Evolutionary conservation across 2,113 vertebrate genomes (phyloP).

Genomic region (Microcebus tavaratra): DNA sequence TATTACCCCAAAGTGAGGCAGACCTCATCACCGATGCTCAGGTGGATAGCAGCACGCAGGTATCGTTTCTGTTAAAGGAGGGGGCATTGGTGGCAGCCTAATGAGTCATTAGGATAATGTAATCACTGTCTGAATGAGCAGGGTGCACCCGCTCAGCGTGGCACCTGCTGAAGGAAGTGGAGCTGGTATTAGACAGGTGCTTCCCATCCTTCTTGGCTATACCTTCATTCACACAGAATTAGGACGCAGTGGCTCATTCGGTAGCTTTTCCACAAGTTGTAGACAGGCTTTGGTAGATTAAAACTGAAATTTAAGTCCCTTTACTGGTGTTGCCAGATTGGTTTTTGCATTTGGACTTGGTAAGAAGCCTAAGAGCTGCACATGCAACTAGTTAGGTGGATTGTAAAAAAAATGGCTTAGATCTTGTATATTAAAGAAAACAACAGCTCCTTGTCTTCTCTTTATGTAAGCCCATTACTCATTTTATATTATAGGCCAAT

Average conservation of each 20-base stretch:
- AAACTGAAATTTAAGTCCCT: not conserved
- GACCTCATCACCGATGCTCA: not conserved
- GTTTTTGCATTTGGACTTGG: not conserved
- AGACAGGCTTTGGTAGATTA: not conserved
- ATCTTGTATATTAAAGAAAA: not conserved
- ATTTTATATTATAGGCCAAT: not conserved
- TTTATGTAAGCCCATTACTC: not conserved
- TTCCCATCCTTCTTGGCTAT: not conserved
- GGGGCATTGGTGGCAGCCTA: constrained; percentile 27
- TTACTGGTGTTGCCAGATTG: not conserved
- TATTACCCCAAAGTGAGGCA: not conserved
- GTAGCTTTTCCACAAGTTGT: not conserved
- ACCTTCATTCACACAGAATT: not conserved
- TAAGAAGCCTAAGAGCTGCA: not conserved
- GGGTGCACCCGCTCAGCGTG: not conserved
- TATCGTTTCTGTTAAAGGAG: constrained; percentile 52
- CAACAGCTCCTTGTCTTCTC: not conserved
- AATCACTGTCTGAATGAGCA: constrained; percentile 70
- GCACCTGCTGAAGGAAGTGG: constrained; percentile 49
- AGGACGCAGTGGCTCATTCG: not conserved
- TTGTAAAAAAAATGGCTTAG: not conserved
- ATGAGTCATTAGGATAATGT: constrained; percentile 69
- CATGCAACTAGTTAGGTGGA: not conserved
- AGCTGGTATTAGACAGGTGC: constrained; percentile 27
- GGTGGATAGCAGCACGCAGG: not conserved